Base-by-base conservation (phyloP, 92 coral and sea anemone species). In the Heteractis magnifica region DNA sequence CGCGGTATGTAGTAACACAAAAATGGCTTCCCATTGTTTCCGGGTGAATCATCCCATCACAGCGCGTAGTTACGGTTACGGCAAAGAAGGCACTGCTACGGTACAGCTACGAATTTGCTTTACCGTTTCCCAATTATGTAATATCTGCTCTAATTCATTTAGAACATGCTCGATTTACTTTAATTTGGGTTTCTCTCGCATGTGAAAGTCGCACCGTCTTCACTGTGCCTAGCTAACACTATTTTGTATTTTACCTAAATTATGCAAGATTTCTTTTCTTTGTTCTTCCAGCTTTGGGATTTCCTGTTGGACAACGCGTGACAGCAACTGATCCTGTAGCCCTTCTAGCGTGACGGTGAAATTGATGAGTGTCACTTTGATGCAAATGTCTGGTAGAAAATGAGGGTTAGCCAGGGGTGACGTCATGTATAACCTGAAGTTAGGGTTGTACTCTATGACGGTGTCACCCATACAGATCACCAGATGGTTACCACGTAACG, bases 301-400 rank as follows among this genome's bases (percentile, higher is more conserved):
- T 84, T 96, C 99, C 56, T 90, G 90, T 52, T 86, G 92, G 5
- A 96, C 99, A 21, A 93, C 95, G 80, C 92, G 98, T 89, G 98
- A 96, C 91, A 96, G 78, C 71, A 96, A 85, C 89, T 94, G 98
- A 78, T 96, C 99, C 83, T 96, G 98, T 51, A 96, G 91, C 64
- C 98, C 99, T 65, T 94, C 98, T 60, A 94, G 88, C 90, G 99
- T 94, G 87, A 96, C 98, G 34, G 97, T 94, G 84, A 96, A 96
- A 77, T 94, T 90, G 82, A 96, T 92, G 76, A 96, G 87, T 41
- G 99, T 90, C 86, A 93, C 97, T 82, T 89, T 91, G 62, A 94
- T 96, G 81, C 97, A 96, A 10, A 96, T 92, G 83, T 96, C 99
- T 78, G 99, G 98, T 74, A 94, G 83, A 84, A 94, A 96, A 87